Conservation (phyloP, 2,888 invertebrate genomes). For the Drosophila tripunctata region DNA sequence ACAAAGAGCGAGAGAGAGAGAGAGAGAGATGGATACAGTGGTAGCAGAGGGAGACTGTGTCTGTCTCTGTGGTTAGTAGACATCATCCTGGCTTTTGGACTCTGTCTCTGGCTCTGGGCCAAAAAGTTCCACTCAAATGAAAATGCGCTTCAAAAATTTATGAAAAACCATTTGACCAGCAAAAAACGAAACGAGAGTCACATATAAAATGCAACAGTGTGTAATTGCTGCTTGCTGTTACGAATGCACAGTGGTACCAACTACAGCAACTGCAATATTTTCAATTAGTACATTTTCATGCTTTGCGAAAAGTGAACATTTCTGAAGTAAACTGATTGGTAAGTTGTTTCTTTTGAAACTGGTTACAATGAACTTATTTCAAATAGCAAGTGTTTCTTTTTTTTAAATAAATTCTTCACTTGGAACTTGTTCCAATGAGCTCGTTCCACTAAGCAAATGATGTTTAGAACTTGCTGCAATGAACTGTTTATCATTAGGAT, state of each 20-base stretch:
- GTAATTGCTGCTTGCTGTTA: constrained; percentile 34
- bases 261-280: not conserved
- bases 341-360: not conserved
- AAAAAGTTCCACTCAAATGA: constrained; percentile 61
- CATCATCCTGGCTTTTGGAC: constrained; percentile 18
- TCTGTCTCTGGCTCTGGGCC: constrained; percentile 42
- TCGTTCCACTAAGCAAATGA: not conserved
- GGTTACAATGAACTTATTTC: no score
- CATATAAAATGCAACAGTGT: constrained; percentile 51
- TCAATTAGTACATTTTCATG: not conserved
- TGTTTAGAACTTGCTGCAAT: not conserved
- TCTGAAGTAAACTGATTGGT: no score
- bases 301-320: not conserved
- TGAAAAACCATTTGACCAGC: constrained; percentile 63
- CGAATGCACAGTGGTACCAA: constrained; percentile 5
- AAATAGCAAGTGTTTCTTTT: no score
- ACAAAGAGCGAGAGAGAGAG: not conserved
- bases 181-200: constrained; percentile 28
- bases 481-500: not conserved
- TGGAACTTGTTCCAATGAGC: not conserved
- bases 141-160: constrained; percentile 67
- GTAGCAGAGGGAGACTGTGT: no score
- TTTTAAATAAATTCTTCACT: no score
- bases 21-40: constrained; percentile 1
- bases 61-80: constrained; percentile 30